A percentile compares a stretch with the other conserved stretches of the same genome.
These are phyloP conservation scores for Neotoma lepida DNA, from an alignment of 2,113 vertebrate genomes.

Conservation along the genomic window DNA sequence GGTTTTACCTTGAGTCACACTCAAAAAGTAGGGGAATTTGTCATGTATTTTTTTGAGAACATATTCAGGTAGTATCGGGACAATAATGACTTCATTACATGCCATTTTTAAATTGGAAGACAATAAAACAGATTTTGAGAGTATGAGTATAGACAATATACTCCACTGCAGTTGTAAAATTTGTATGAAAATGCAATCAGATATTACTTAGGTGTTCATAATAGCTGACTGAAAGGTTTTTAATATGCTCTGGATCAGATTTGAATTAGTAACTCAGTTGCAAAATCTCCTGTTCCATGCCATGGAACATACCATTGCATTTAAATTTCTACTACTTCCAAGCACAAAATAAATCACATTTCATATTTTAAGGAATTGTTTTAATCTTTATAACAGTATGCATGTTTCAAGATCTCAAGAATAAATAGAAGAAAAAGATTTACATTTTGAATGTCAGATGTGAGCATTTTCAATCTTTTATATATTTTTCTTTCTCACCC, in stretches of 20 bases:
- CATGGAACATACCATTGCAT: slow-evolving; percentile 28
- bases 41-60: background rate
- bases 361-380: slow-evolving; percentile 49
- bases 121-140: slow-evolving; percentile 57
- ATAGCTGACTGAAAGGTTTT: slow-evolving; percentile 32
- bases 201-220: slow-evolving; percentile 19
- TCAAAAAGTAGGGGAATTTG: background rate
- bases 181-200: slow-evolving; percentile 59
- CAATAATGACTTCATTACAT: slow-evolving; percentile 17
- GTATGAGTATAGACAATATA: slow-evolving; percentile 42
- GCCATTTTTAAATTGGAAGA: slow-evolving; percentile 54
- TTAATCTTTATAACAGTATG: slow-evolving; percentile 41
- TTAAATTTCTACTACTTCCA: slow-evolving; percentile 52
- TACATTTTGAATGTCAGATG: slow-evolving; percentile 53
- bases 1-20: background rate
- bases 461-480: slow-evolving; percentile 47
- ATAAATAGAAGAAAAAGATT: slow-evolving; percentile 52
- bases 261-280: slow-evolving; percentile 40
- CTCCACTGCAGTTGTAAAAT: slow-evolving; percentile 62
- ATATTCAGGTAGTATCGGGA: background rate
- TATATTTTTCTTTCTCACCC: background rate
- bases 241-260: background rate
- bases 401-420: slow-evolving; percentile 50
- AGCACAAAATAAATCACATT: slow-evolving; percentile 46
- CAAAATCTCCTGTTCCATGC: background rate